These are phyloP conservation scores for Gasteruption jaculator DNA, from an alignment of 2,888 invertebrate genomes.

Conservation along the genomic window DNA sequence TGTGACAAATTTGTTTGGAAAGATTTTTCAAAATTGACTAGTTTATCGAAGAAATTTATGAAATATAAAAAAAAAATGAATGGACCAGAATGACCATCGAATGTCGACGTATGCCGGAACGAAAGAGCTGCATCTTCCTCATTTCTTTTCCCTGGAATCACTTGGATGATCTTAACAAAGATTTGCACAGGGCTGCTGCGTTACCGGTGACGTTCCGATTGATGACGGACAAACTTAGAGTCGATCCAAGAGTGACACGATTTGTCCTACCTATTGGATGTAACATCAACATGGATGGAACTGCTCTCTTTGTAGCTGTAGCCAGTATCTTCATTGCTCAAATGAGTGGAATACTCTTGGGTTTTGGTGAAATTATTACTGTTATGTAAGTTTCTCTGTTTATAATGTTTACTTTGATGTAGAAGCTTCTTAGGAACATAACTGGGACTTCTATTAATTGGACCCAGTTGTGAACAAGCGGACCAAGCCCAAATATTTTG, in stretches of 20 bases:
- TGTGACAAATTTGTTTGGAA: too few relatives aligned
- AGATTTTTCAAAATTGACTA: too few relatives aligned
- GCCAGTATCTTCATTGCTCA: conserved; percentile 85
- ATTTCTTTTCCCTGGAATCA: conserved; percentile 21
- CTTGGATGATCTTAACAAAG: conserved; percentile 36
- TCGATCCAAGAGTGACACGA: conserved; percentile 77
- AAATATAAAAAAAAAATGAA: conserved; percentile 8
- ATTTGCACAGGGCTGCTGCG: conserved; percentile 66
- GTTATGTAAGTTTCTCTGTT: conserved; percentile 80
- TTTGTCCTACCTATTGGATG: conserved; percentile 89
- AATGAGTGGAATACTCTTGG: conserved; percentile 77
- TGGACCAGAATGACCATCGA: conserved; percentile 37
- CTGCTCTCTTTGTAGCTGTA: conserved; percentile 82
- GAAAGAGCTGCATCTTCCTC: conserved; percentile 22
- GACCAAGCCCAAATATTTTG: too few relatives aligned
- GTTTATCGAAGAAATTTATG: background rate
- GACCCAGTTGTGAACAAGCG: too few relatives aligned
- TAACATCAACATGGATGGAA: conserved; percentile 91
- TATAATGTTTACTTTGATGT: conserved; percentile 1
- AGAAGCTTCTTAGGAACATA: too few relatives aligned
- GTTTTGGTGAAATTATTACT: conserved; percentile 79
- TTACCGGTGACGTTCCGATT: conserved; percentile 82
- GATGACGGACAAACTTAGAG: conserved; percentile 77
- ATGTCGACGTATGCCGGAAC: conserved; percentile 26
- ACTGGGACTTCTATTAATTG: too few relatives aligned